Conservation (phyloP, 2,888 invertebrate genomes). For the Leptarthrus brevirostris region DNA sequence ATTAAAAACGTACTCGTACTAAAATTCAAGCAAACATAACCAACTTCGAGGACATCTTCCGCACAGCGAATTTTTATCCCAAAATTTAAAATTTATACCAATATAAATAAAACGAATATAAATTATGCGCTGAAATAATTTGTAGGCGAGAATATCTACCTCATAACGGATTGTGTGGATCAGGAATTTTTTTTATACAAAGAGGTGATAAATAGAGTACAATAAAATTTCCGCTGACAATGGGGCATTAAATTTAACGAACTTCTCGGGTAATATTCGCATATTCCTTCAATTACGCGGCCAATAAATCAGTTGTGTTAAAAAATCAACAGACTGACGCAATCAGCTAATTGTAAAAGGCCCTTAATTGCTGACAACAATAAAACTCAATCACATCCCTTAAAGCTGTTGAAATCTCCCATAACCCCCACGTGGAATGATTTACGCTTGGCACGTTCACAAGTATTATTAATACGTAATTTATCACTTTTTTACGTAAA, state of each 20-base stretch:
- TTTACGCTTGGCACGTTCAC: constrained; percentile 16
- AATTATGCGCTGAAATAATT: no score
- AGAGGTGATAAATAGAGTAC: not conserved
- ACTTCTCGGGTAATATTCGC: not conserved
- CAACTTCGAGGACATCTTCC: no score
- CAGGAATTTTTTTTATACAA: no score
- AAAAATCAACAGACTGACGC: constrained; percentile 14
- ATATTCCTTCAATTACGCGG: constrained; percentile 11
- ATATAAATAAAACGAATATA: no score
- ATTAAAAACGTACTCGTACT: no score
- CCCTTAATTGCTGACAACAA: constrained; percentile 21
- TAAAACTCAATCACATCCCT: constrained; percentile 13
- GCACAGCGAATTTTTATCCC: no score
- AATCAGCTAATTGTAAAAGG: constrained; percentile 37
- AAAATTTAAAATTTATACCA: no score
- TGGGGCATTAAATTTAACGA: not conserved
- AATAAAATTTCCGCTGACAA: not conserved
- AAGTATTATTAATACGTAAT: constrained; percentile 42
- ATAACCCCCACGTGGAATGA: not conserved
- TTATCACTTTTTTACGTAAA: constrained; percentile 40
- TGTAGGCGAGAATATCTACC: not conserved
- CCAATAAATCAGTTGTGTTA: constrained; percentile 25
- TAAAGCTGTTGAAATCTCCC: constrained; percentile 9
- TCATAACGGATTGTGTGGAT: no score
- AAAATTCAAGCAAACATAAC: no score